Evolutionary conservation across 1,140 invertebrate genomes (phyloP).

Genomic region (Drosophila burlai): DNA sequence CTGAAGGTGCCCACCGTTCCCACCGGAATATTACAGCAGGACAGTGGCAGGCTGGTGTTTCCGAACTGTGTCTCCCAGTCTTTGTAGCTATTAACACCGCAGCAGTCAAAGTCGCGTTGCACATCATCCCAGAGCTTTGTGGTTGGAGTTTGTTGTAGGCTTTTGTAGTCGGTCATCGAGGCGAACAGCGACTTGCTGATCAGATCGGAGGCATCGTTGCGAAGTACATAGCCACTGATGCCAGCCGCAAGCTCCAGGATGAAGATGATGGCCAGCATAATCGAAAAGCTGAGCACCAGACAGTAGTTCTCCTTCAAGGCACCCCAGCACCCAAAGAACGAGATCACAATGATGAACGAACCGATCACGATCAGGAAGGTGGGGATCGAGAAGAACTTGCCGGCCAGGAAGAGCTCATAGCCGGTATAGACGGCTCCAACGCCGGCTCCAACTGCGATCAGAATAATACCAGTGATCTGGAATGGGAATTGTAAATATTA

Average conservation of each 20-base stretch:
- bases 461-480: conserved; percentile 90
- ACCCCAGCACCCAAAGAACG: conserved; percentile 95
- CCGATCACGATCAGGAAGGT: conserved; percentile 93
- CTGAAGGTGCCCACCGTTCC: conserved; percentile 85
- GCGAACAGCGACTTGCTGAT: conserved; percentile 85
- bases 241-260: conserved; percentile 93
- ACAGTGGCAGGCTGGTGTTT: conserved; percentile 86
- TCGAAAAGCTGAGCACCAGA: conserved; percentile 92
- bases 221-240: conserved; percentile 92
- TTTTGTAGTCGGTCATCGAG: conserved; percentile 87
- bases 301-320: conserved; percentile 93
- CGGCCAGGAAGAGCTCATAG: conserved; percentile 89
- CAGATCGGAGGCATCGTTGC: conserved; percentile 86
- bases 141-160: conserved; percentile 74
- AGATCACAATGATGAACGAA: conserved; percentile 91
- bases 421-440: conserved; percentile 88
- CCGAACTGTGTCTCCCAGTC: conserved; percentile 87
- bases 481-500: conserved; percentile 1
- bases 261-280: conserved; percentile 91
- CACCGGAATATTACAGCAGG: conserved; percentile 87
- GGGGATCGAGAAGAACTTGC: conserved; percentile 88
- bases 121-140: conserved; percentile 88
- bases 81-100: conserved; percentile 87
- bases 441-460: conserved; percentile 89
- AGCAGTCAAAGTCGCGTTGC: conserved; percentile 89